Evolutionary conservation across 2,888 invertebrate genomes (phyloP), one percentile per base, ranked within the genome.

Genomic region (Creontiades dilutus): DNA sequence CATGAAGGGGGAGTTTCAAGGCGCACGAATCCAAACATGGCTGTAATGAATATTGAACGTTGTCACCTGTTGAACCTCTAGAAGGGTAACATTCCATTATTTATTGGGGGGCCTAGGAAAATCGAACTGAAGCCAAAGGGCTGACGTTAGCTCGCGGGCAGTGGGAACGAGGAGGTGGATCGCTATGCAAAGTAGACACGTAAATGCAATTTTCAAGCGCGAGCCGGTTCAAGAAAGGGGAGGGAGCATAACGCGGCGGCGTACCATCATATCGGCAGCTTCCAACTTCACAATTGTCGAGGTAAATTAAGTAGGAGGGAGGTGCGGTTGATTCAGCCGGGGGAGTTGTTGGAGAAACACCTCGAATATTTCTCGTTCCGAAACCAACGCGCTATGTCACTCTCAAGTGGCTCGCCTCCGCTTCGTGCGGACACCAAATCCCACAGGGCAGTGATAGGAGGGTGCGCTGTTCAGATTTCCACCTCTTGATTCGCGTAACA

Each of bases 201-300:
- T 61, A 85, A 85, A 85, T 85, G 85, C 85, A 85, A 85, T 85
- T 85, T 85, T 85, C 85, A 85, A 37, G 61, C 37, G 57, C 2
- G 61, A 81, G 23, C 57, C 84, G 0, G 37, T 46, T 61, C 27
- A 48, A 23, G 85, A 52, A 61, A n/a, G 13, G 55, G 61, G 55
- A n/a, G n/a, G n/a, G 55, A 1, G 7, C 57, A 28, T 2, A 55
- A 80, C 48, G 13, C 9, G 84, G 23, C 19, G 55, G 84, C 55
- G 2, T 12, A 11, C 57, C 68, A 68, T 68, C 68, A 68, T 68
- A 23, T 68, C 68, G 68, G 27, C 19, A n/a, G 68, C 16, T n/a
- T 16, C 27, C 23, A 68, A n/a, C 57, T 57, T 57, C 57, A 57
- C 57, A 57, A 57, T 57, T 57, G 57, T n/a, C 57, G 57, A n/a